These are phyloP conservation scores for Melanerpes aurifrons DNA, from an alignment of 2,113 vertebrate species.

Conservation along the genomic window DNA sequence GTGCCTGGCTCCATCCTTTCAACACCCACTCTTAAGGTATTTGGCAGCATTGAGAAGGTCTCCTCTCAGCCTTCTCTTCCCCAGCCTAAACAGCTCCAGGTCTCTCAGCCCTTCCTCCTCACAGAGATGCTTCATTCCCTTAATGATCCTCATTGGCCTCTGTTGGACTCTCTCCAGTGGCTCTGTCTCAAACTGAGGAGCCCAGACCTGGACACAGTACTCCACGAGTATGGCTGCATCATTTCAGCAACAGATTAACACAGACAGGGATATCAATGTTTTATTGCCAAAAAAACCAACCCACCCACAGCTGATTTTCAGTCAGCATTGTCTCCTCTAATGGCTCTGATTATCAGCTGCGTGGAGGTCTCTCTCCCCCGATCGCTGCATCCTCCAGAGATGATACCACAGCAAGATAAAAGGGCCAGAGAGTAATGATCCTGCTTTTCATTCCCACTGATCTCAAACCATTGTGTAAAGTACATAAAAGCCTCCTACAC, in stretches of 20 bases:
- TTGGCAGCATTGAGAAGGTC: no score
- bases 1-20: no score
- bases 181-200: no score
- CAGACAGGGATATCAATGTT: background rate
- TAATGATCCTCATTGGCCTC: no score
- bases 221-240: rapidly evolving
- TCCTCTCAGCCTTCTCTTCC: no score
- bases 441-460: slow-evolving; percentile 38
- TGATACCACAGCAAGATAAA: slow-evolving; percentile 8
- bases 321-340: background rate
- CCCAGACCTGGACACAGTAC: no score
- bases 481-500: background rate
- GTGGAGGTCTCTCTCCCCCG: background rate
- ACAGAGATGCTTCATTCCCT: no score
- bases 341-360: background rate
- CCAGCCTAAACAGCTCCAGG: no score
- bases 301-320: background rate
- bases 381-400: background rate
- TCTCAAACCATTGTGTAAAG: background rate
- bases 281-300: background rate
- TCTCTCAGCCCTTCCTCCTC: no score
- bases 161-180: no score
- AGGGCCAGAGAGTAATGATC: slow-evolving; percentile 49
- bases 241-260: background rate
- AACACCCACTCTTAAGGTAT: no score